These are phyloP conservation scores for Microchirus variegatus DNA, from an alignment of 2,797 vertebrate genomes.

Conservation along the genomic window DNA sequence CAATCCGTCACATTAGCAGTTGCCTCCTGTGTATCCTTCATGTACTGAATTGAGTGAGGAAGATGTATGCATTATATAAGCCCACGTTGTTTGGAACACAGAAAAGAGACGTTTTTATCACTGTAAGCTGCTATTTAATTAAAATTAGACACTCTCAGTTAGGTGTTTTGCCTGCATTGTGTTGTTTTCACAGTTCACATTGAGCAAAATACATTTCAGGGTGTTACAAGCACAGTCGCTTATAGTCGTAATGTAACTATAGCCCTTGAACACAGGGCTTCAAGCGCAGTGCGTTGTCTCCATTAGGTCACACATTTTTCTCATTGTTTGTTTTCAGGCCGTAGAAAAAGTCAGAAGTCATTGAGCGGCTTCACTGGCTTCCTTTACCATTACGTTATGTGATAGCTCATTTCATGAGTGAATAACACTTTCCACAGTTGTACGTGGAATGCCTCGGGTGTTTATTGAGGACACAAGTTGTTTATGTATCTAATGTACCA, in stretches of 20 bases:
- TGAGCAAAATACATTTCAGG: neutral
- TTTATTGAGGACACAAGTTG: constrained; percentile 50
- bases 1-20: neutral
- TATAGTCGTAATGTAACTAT: neutral
- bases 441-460: constrained; percentile 33
- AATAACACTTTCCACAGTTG: constrained; percentile 44
- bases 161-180: neutral
- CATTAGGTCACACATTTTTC: constrained; percentile 2
- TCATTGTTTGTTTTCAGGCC: constrained; percentile 34
- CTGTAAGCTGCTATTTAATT: no score
- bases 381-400: constrained; percentile 29
- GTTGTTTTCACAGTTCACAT: neutral
- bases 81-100: no score
- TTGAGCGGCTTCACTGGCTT: constrained; percentile 15
- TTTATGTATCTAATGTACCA: constrained; percentile 64
- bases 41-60: neutral
- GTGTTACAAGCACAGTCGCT: neutral
- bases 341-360: constrained; percentile 48
- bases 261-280: constrained; percentile 1
- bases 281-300: constrained; percentile 4
- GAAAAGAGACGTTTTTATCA: no score
- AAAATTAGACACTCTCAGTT: no score
- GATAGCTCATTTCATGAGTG: constrained; percentile 49
- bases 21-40: neutral
- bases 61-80: neutral